These are phyloP conservation scores for Tachina fera DNA, from an alignment of 2,888 invertebrate genomes.

Conservation along the genomic window DNA sequence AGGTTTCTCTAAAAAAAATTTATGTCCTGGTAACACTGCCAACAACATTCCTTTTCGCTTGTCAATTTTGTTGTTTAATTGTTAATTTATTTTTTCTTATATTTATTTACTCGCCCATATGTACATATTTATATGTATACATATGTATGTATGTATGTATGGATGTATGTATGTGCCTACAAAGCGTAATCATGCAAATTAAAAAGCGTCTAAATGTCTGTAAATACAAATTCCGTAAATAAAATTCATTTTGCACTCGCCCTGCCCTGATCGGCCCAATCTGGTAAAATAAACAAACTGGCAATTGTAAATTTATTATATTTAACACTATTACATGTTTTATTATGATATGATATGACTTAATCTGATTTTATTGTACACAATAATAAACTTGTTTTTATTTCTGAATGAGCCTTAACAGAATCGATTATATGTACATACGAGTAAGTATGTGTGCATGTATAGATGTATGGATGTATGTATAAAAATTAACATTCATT, in stretches of 20 bases:
- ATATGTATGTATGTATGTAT: not conserved
- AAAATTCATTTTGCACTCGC: conserved; percentile 31
- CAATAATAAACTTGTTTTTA: conserved; percentile 13
- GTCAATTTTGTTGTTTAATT: conserved; percentile 35
- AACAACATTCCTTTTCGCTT: conserved; percentile 55
- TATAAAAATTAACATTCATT: not conserved
- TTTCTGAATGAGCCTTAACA: conserved; percentile 3
- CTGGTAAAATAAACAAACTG: conserved; percentile 25
- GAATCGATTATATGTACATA: conserved; percentile 14
- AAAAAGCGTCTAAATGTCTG: conserved; percentile 70
- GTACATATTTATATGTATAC: not conserved
- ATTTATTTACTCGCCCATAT: not conserved
- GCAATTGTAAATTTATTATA: conserved; percentile 27
- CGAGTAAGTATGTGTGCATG: no score
- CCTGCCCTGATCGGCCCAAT: conserved; percentile 25
- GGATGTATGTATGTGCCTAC: conserved; percentile 22
- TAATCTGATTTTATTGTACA: conserved; percentile 46
- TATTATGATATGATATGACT: conserved; percentile 47
- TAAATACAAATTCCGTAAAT: conserved; percentile 63
- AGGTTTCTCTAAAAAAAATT: no score
- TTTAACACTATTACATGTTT: conserved; percentile 37
- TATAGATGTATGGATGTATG: no score
- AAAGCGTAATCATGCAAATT: conserved; percentile 53
- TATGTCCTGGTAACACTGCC: not conserved
- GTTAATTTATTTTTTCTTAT: conserved; percentile 33